A percentile compares a stretch with the other conserved stretches of the same genome.
These are phyloP conservation scores for Hypselothyrea guttata DNA, from an alignment of 2,888 invertebrate species.

Conservation along the genomic window DNA sequence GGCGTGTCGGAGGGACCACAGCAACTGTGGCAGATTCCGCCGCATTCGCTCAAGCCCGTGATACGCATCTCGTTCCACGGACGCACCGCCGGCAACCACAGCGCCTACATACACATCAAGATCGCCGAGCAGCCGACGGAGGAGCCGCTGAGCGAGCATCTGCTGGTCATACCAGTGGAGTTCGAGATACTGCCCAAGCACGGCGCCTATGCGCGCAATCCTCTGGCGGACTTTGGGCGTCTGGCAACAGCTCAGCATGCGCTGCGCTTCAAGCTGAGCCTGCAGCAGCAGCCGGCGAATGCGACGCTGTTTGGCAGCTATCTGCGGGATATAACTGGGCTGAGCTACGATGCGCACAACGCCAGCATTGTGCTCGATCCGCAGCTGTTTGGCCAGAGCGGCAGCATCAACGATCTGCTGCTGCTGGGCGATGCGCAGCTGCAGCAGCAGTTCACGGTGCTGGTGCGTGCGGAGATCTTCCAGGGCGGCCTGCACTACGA, in stretches of 20 bases:
- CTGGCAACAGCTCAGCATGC: conserved; percentile 84
- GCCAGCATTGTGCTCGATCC: conserved; percentile 77
- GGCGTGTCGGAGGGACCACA: conserved; percentile 91
- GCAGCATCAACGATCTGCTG: conserved; percentile 70
- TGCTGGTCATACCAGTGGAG: conserved; percentile 91
- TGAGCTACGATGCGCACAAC: conserved; percentile 63
- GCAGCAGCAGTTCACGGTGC: conserved; percentile 65
- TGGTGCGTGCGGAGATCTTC: conserved; percentile 80
- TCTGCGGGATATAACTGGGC: conserved; percentile 59
- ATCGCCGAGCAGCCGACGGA: conserved; percentile 76
- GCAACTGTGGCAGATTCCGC: conserved; percentile 94
- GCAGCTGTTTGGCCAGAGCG: conserved; percentile 61
- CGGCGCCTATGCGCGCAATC: conserved; percentile 90
- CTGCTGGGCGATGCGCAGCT: conserved; percentile 51
- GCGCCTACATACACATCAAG: conserved; percentile 88
- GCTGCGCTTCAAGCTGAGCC: conserved; percentile 83
- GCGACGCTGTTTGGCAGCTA: conserved; percentile 44
- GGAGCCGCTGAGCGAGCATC: conserved; percentile 64
- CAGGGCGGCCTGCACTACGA: conserved; percentile 76
- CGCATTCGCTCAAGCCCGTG: conserved; percentile 92
- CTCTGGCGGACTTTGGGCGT: conserved; percentile 91
- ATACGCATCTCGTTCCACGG: conserved; percentile 93
- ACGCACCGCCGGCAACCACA: conserved; percentile 90
- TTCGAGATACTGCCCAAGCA: conserved; percentile 88
- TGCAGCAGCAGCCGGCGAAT: conserved; percentile 59